Base-by-base conservation (phyloP, 2,888 invertebrate genomes). In the Cylloceria caligata region DNA sequence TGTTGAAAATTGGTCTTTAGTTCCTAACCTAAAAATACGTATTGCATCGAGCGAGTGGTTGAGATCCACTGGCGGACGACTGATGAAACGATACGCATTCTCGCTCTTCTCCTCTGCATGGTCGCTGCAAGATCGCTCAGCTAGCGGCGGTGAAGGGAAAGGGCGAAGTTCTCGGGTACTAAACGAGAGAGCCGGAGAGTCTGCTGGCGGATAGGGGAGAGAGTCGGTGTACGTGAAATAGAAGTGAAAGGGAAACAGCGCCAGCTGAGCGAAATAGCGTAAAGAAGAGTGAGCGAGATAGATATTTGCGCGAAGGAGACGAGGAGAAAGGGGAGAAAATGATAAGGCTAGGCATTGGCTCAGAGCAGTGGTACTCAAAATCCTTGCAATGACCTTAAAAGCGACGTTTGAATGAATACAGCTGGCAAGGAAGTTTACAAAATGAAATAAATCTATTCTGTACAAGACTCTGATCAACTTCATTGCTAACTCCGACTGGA, bases 321-420 rank as follows among this genome's bases (percentile, higher is more conserved):
- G 74, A 30, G 55, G 71, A 65, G 73, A 84, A 69, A 55, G 76
- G 71, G 74, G 79, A 84, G 83, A 81, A 84, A 83, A 79, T 82
- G 80, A 83, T 80, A 76, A 83, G 76, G 69, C 76, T 47, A 74
- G 73, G 68, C 84, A 74, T 68, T 71, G 74, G 79, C 60, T 80
- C 68, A 60, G 13, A n/a, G n/a, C 85, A 85, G 85, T 74, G 85
- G 76, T 83, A 73, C 85, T 85, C 83, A 84, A 67, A 72, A n/a
- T 11, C n/a, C 24, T 74, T 49, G 39, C 34, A 21, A 9, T 67
- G 67, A 76, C 75, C 69, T 39, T 64, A 76, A 83, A 84, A 83
- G 62, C 47, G 34, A 36, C 77, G 30, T 21, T n/a, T 30, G 36
- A 19, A 9, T 7, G 27, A 52, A 42, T 24, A 19, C 3, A 74